Evolutionary conservation across 2,888 invertebrate species (phyloP).

Genomic region (Zootermopsis nevadensis): DNA sequence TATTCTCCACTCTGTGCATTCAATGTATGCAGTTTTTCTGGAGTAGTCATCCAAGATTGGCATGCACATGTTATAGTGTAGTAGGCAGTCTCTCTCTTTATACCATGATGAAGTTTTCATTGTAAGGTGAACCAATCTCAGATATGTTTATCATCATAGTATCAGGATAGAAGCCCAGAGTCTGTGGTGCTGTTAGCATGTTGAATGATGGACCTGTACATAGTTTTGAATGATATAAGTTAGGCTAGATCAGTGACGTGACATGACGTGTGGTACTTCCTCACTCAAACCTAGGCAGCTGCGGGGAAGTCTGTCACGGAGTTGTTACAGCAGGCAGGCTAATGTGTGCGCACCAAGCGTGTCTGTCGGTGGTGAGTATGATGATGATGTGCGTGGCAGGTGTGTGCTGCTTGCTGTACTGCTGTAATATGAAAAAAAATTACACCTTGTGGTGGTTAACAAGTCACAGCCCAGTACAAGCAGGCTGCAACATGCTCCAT

Average conservation of each 20-base stretch:
- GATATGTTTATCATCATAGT: background rate
- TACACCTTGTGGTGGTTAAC: background rate
- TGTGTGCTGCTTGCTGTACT: constrained; percentile 4
- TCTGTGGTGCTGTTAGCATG: constrained; percentile 29
- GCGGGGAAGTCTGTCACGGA: constrained; percentile 51
- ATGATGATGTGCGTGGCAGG: constrained; percentile 25
- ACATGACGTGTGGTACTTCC: constrained; percentile 53
- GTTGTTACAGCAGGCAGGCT: constrained; percentile 44
- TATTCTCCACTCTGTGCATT: no score
- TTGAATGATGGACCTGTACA: constrained; percentile 35
- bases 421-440: background rate
- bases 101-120: background rate
- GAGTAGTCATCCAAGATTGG: no score
- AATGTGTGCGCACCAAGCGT: constrained; percentile 40
- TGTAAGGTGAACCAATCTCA: constrained; percentile 4
- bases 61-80: no score
- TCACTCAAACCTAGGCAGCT: constrained; percentile 53
- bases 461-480: background rate
- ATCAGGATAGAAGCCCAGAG: constrained; percentile 2
- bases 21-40: no score
- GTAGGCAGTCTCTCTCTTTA: no score
- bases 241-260: constrained; percentile 49
- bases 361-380: constrained; percentile 50
- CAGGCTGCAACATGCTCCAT: constrained; percentile 32
- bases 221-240: constrained; percentile 44